Evolutionary conservation across 2,113 vertebrate genomes (phyloP).

Genomic region (Serilophus lunatus): DNA sequence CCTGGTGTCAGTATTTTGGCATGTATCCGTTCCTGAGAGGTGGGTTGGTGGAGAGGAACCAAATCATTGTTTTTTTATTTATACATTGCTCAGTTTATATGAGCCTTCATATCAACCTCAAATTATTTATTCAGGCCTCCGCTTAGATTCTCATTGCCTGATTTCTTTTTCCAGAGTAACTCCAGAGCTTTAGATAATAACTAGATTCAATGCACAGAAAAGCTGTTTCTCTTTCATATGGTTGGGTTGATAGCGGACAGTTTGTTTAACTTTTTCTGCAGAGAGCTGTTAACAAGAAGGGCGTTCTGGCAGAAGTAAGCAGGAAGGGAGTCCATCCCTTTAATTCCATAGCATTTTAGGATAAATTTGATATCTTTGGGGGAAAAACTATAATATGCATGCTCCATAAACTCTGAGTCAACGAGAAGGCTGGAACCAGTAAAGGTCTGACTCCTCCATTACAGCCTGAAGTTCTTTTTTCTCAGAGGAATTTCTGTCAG

Average conservation of each 20-base stretch:
- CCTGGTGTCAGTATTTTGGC: not conserved
- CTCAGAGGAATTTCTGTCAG: not conserved
- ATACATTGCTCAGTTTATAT: not conserved
- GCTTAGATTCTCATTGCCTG: not conserved
- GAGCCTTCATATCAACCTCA: not conserved
- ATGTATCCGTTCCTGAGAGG: accelerated
- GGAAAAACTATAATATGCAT: not conserved
- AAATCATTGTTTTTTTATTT: not conserved
- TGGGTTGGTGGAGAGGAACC: not conserved
- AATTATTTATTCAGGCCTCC: constrained; percentile 29
- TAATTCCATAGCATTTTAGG: not conserved
- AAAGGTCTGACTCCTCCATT: not conserved
- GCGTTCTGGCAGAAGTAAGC: not conserved
- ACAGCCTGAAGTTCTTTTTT: not conserved
- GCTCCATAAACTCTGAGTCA: not conserved
- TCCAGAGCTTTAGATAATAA: not conserved
- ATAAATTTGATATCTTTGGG: not conserved
- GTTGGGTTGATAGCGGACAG: not conserved
- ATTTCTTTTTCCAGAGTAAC: constrained; percentile 6
- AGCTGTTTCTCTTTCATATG: not conserved
- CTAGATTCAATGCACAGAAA: not conserved
- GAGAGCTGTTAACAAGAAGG: not conserved
- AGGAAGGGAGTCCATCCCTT: not conserved
- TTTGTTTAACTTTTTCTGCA: not conserved
- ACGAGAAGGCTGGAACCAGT: not conserved